A percentile compares a stretch with the other conserved stretches of the same genome.
phyloP scores from a whole-genome alignment of 1,140 invertebrate species.

The Drosophila nikananu region DNA sequence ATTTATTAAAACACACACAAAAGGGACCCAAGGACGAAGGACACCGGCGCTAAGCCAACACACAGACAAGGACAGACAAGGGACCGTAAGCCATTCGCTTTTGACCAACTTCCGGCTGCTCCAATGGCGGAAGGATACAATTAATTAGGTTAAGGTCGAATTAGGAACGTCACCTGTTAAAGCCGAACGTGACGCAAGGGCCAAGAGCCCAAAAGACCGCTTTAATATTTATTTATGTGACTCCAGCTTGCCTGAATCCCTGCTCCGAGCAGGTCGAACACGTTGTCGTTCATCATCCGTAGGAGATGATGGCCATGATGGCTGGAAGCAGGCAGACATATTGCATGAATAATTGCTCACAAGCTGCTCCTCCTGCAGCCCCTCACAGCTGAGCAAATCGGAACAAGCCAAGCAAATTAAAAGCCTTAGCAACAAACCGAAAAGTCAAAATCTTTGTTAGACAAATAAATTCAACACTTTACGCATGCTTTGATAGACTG shows the following conservation, averaged over 20 bases:
- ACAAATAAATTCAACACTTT: slow-evolving; percentile 63
- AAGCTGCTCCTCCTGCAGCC: slow-evolving; percentile 35
- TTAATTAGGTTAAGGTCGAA: slow-evolving; percentile 61
- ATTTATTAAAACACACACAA: slow-evolving; percentile 68
- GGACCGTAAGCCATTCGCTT: slow-evolving; percentile 17
- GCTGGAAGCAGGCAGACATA: slow-evolving; percentile 40
- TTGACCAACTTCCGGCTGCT: slow-evolving; percentile 36
- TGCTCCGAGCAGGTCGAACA: slow-evolving; percentile 9
- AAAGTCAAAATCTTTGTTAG: slow-evolving; percentile 48
- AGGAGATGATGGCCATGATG: slow-evolving; percentile 6
- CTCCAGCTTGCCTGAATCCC: background rate
- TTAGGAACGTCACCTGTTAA: slow-evolving; percentile 45
- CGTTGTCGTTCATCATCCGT: slow-evolving; percentile 24
- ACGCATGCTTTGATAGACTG: slow-evolving; percentile 56
- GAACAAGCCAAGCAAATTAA: slow-evolving; percentile 47
- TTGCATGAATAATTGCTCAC: slow-evolving; percentile 55
- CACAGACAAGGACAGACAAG: slow-evolving; percentile 5
- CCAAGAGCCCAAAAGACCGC: background rate
- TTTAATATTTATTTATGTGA: slow-evolving; percentile 6
- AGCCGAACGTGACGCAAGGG: slow-evolving; percentile 24
- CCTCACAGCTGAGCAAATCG: slow-evolving; percentile 16
- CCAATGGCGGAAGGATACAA: slow-evolving; percentile 56
- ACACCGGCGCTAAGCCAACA: slow-evolving; percentile 8
- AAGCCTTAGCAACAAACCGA: slow-evolving; percentile 47
- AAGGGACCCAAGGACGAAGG: slow-evolving; percentile 35